Evolutionary conservation across 1,140 invertebrate species (phyloP), one percentile per base, ranked within the genome.

Genomic region (Paralvinella palmiformis): DNA sequence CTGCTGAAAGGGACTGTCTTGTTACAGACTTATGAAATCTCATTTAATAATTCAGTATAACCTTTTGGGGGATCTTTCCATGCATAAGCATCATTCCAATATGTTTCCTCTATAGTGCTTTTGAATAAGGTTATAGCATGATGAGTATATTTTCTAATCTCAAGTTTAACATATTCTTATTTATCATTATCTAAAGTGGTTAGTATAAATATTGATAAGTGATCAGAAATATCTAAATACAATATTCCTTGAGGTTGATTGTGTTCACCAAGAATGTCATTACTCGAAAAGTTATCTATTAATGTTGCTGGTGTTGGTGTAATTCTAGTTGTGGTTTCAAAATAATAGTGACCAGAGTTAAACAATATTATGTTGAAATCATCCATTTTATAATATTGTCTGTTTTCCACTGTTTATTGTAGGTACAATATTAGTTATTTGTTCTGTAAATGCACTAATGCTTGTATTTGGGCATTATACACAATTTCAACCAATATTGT

Each of bases 111-210:
- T 52, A 52, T 52, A 22, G n/a, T 52, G 17, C 7, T 20, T 52
- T 52, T 52, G 48, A 52, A 52, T 52, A 52, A 52, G 48, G 48
- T n/a, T 13, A 52, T 20, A 52, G 48, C n/a, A 2, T 52, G 48
- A 20, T 52, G 1, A 17, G 48, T 52, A 52, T 52, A 52, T 52
- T 17, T 52, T 20, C 48, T 52, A 15, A 29, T 52, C 48, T 52
- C 48, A 27, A 52, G 24, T 20, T 2, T 52, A 10, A 52, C 48
- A 52, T n/a, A 4, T 3, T 52, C 17, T 15, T 52, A 10, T 52
- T 10, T 52, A 20, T 52, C 1, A 52, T 52, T 52, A 52, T 52
- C 31, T 52, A 52, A 20, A 10, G 2, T 52, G 4, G 3, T 20
- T 52, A 10, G n/a, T 52, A 52, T 10, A 52, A 52, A 10, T 17